These are phyloP conservation scores for Halcyon senegalensis DNA, from an alignment of 2,113 vertebrate genomes.

Conservation along the genomic window DNA sequence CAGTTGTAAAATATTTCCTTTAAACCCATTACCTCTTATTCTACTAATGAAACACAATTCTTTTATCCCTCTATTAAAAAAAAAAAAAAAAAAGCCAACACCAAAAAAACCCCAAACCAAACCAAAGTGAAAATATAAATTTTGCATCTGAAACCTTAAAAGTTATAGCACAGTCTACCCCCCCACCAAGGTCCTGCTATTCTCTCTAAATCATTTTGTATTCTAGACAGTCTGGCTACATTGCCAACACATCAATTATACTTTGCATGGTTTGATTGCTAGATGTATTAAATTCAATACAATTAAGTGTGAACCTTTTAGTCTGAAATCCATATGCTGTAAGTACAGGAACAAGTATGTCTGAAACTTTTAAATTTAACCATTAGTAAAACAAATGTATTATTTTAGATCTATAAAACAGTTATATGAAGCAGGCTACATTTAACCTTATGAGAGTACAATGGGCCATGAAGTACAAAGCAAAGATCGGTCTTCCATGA, in stretches of 20 bases:
- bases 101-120: too few species aligned
- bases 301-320: slow-evolving; percentile 1
- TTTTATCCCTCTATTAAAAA: not conserved
- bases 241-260: not conserved
- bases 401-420: not conserved
- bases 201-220: not conserved
- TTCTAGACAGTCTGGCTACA: slow-evolving; percentile 11
- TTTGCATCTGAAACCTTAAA: not conserved
- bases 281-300: slow-evolving; percentile 11
- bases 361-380: not conserved
- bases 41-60: not conserved
- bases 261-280: not conserved
- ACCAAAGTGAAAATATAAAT: not conserved
- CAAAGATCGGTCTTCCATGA: slow-evolving; percentile 16
- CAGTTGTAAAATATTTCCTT: not conserved
- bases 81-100: too few species aligned
- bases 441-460: slow-evolving; percentile 36
- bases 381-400: slow-evolving; percentile 4
- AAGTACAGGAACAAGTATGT: not conserved
- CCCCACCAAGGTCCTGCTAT: not conserved
- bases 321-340: not conserved
- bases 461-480: slow-evolving; percentile 58
- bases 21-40: not conserved
- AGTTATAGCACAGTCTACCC: not conserved
- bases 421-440: not conserved